Conservation (phyloP, 2,888 invertebrate species). For the Schizotus pectinicornis region DNA sequence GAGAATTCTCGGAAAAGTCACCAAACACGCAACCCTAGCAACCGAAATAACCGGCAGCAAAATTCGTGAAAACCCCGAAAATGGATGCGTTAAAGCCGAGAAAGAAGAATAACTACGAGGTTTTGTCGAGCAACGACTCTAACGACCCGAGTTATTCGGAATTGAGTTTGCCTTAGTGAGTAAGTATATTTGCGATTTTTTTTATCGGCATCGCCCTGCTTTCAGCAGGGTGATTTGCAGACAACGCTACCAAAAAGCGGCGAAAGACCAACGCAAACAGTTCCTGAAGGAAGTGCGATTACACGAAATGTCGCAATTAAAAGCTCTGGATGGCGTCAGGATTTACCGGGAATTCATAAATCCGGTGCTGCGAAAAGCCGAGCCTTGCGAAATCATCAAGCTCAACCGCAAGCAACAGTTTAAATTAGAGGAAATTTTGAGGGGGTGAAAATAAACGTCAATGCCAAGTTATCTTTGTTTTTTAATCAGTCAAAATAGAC, state of each 20-base stretch:
- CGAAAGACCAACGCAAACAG: constrained; percentile 63
- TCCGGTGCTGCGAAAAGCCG: constrained; percentile 59
- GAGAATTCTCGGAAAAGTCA: constrained; percentile 23
- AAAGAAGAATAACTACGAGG: not conserved
- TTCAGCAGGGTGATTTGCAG: constrained; percentile 69
- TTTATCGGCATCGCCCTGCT: not conserved
- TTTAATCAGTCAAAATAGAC: no score
- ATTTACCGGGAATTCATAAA: constrained; percentile 70
- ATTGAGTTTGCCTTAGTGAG: constrained; percentile 68
- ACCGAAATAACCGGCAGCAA: not conserved
- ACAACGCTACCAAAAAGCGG: constrained; percentile 64
- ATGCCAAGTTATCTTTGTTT: not conserved
- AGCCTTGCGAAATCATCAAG: constrained; percentile 45
- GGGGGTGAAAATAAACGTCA: constrained; percentile 9
- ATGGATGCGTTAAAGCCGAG: not conserved
- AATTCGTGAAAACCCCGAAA: constrained; percentile 5
- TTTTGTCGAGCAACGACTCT: constrained; percentile 30
- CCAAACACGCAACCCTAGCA: constrained; percentile 2
- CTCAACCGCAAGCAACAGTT: constrained; percentile 47
- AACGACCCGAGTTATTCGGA: constrained; percentile 66
- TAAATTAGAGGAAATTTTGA: constrained; percentile 48
- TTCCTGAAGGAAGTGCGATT: constrained; percentile 67
- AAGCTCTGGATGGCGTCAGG: constrained; percentile 68
- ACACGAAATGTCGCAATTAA: constrained; percentile 67
- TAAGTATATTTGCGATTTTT: constrained; percentile 33